These are phyloP conservation scores for Syngnathus acus DNA, from an alignment of 2,797 vertebrate species.

Conservation along the genomic window DNA sequence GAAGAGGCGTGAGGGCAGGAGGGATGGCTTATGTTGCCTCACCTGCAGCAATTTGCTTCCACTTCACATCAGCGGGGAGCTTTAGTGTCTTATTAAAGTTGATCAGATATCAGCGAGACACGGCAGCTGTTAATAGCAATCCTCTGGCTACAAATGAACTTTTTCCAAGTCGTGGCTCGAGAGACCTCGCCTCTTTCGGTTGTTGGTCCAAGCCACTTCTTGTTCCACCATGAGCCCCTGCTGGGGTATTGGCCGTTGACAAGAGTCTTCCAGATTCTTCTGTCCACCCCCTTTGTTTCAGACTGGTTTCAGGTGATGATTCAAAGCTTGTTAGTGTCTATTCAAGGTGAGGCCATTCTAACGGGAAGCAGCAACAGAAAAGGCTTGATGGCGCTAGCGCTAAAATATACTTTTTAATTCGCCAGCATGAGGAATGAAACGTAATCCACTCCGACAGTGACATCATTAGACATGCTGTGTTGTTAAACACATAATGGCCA, in stretches of 20 bases:
- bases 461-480: background rate
- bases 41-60: slow-evolving; percentile 5
- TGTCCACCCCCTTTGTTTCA: too few relatives aligned
- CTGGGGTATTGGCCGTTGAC: too few relatives aligned
- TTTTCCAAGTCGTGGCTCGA: slow-evolving; percentile 7
- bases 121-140: slow-evolving; percentile 2
- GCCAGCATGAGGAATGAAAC: too few relatives aligned
- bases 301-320: too few relatives aligned
- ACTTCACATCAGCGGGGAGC: background rate
- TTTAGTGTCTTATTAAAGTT: slow-evolving; percentile 1
- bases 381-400: too few relatives aligned
- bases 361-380: too few relatives aligned
- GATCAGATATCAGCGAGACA: slow-evolving; percentile 3
- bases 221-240: too few relatives aligned
- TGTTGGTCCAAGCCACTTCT: background rate
- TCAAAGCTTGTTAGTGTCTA: too few relatives aligned
- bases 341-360: too few relatives aligned
- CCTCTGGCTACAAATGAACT: slow-evolving; percentile 3
- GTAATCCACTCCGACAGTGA: background rate
- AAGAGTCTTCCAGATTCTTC: too few relatives aligned
- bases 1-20: background rate
- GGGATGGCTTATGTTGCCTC: background rate
- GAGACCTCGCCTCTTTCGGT: slow-evolving; percentile 3
- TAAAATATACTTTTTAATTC: too few relatives aligned
- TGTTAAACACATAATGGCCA: too few relatives aligned